Percentiles rank a stretch among this genome's conserved stretches.
Evolutionary conservation across 2,888 invertebrate species (phyloP).

Genomic region (Nowickia ferox): DNA sequence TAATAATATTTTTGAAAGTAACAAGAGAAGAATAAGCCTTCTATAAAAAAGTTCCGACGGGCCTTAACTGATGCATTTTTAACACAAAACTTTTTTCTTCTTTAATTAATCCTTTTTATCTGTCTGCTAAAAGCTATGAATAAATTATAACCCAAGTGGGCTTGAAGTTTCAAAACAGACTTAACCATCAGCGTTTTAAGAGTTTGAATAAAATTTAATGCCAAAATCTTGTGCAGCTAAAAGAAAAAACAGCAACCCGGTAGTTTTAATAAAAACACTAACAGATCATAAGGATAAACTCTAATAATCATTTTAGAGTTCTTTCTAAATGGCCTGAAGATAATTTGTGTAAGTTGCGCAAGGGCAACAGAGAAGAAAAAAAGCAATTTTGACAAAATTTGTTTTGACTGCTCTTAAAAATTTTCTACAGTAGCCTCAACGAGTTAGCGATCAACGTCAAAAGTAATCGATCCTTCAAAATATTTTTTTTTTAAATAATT

Average conservation of each 20-base stretch:
- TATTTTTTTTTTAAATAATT: neutral
- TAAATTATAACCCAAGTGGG: neutral
- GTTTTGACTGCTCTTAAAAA: slow-evolving; percentile 38
- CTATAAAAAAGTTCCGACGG: too few relatives aligned
- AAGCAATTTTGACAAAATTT: slow-evolving; percentile 51
- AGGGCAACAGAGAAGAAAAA: neutral
- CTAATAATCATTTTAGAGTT: slow-evolving; percentile 42
- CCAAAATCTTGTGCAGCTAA: neutral
- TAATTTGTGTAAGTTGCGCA: slow-evolving; percentile 18
- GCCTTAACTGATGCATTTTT: too few relatives aligned
- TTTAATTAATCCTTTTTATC: neutral
- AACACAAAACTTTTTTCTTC: neutral
- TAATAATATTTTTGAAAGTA: too few relatives aligned
- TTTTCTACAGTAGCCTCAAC: slow-evolving; percentile 80
- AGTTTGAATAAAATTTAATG: slow-evolving; percentile 2
- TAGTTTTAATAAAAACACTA: slow-evolving; percentile 44
- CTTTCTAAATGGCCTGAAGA: slow-evolving; percentile 51
- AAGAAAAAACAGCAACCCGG: slow-evolving; percentile 4
- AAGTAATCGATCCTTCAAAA: slow-evolving; percentile 78
- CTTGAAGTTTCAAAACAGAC: neutral
- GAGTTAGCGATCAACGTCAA: slow-evolving; percentile 81
- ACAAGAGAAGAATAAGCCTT: too few relatives aligned
- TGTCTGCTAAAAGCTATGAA: neutral
- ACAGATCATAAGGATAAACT: slow-evolving; percentile 65
- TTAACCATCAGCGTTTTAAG: neutral